Conservation (phyloP, 2,797 vertebrate species). For the Morelia viridis region DNA sequence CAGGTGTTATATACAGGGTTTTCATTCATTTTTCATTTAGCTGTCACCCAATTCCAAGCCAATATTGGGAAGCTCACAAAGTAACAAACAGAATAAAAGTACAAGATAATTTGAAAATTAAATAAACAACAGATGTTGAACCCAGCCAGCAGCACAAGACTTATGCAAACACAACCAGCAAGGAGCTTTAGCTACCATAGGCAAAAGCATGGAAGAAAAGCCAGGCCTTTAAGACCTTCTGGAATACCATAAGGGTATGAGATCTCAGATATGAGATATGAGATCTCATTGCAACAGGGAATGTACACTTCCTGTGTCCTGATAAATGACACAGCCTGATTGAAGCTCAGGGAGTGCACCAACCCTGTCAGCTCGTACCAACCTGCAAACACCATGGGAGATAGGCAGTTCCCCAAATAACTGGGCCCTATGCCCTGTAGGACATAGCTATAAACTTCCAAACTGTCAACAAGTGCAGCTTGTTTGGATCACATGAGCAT, state of each 20-base stretch:
- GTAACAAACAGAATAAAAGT: neutral
- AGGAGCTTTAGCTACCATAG: neutral
- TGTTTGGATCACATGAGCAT: neutral
- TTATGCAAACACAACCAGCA: neutral
- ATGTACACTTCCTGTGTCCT: neutral
- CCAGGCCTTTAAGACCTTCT: neutral
- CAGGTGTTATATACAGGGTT: neutral
- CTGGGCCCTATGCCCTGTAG: neutral
- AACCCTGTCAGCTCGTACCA: neutral
- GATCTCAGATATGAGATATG: neutral
- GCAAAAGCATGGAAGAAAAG: neutral
- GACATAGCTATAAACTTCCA: neutral
- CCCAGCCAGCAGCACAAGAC: neutral
- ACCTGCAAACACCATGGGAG: neutral
- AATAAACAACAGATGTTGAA: neutral
- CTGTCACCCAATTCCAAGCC: neutral
- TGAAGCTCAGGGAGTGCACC: no score
- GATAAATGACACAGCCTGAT: neutral
- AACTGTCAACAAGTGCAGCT: neutral
- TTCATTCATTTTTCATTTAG: neutral
- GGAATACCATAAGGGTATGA: neutral
- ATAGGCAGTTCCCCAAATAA: neutral
- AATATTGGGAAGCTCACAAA: neutral
- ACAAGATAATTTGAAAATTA: neutral
- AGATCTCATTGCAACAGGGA: neutral